phyloP scores from a whole-genome alignment of 2,888 invertebrate genomes.

The Fragum whitleyi region DNA sequence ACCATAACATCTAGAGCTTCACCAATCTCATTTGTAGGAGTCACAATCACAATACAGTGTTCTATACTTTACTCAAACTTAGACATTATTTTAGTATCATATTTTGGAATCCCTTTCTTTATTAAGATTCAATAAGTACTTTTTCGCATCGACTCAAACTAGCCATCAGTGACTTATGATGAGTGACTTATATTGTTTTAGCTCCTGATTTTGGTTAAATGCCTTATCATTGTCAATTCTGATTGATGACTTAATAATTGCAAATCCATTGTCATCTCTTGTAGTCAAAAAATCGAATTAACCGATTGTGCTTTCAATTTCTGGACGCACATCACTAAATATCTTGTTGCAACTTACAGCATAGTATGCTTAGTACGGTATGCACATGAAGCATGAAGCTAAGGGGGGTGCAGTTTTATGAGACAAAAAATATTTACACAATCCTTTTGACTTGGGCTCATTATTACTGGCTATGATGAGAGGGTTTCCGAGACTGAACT shows the following conservation, averaged over 20 bases:
- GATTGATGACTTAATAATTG: constrained; percentile 27
- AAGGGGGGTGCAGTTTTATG: constrained; percentile 47
- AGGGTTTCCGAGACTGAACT: constrained; percentile 48
- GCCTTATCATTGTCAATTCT: constrained; percentile 6
- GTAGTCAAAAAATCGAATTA: constrained; percentile 26
- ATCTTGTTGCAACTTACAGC: constrained; percentile 44
- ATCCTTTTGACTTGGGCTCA: constrained; percentile 37
- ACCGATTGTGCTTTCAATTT: constrained; percentile 39
- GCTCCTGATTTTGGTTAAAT: not conserved
- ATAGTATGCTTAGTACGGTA: constrained; percentile 32
- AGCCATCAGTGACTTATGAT: constrained; percentile 31
- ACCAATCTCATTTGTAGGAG: not conserved
- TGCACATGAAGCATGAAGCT: constrained; percentile 58
- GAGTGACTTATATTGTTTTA: not conserved
- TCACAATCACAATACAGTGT: constrained; percentile 6
- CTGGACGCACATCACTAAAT: constrained; percentile 53
- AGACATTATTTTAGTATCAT: constrained; percentile 36
- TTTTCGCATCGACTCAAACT: constrained; percentile 32
- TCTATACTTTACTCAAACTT: constrained; percentile 44
- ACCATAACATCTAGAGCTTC: constrained; percentile 30
- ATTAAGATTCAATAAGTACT: constrained; percentile 18
- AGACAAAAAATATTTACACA: constrained; percentile 41
- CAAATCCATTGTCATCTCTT: constrained; percentile 24
- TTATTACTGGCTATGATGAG: constrained; percentile 51
- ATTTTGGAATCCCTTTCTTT: constrained; percentile 36